phyloP scores from a whole-genome alignment of 2,888 invertebrate genomes.

The Melikaiella ostensackeni region DNA sequence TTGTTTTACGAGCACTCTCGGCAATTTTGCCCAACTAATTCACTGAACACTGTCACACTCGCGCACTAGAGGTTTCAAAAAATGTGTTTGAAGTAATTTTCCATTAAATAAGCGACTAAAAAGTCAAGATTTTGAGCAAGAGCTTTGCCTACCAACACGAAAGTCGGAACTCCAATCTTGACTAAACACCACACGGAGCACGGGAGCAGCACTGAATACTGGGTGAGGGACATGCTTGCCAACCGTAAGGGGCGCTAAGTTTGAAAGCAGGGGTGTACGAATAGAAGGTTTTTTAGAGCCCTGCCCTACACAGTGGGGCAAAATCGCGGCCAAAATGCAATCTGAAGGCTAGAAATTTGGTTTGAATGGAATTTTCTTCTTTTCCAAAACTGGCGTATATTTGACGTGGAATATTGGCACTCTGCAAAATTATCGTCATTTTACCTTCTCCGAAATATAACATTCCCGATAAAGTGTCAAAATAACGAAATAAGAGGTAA shows the following conservation, averaged over 20 bases:
- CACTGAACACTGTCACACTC: constrained; percentile 17
- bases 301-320: background rate
- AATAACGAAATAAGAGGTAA: too few relatives aligned
- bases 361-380: too few relatives aligned
- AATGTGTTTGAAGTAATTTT: background rate
- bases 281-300: background rate
- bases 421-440: too few relatives aligned
- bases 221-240: constrained; percentile 58
- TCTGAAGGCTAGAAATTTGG: too few relatives aligned
- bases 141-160: constrained; percentile 57
- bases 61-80: background rate
- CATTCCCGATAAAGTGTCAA: too few relatives aligned
- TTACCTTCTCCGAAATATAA: too few relatives aligned
- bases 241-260: constrained; percentile 57
- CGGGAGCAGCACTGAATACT: constrained; percentile 54
- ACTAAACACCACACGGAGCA: constrained; percentile 59
- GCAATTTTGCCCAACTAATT: constrained; percentile 28
- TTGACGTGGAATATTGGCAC: too few relatives aligned
- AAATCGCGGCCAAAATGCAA: too few relatives aligned
- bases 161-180: constrained; percentile 65
- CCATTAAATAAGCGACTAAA: constrained; percentile 23
- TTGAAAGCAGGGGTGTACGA: constrained; percentile 41
- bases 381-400: too few relatives aligned
- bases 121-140: constrained; percentile 42
- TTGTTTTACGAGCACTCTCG: background rate